phyloP scores from a whole-genome alignment of 2,113 vertebrate genomes.

The Agapornis roseicollis region DNA sequence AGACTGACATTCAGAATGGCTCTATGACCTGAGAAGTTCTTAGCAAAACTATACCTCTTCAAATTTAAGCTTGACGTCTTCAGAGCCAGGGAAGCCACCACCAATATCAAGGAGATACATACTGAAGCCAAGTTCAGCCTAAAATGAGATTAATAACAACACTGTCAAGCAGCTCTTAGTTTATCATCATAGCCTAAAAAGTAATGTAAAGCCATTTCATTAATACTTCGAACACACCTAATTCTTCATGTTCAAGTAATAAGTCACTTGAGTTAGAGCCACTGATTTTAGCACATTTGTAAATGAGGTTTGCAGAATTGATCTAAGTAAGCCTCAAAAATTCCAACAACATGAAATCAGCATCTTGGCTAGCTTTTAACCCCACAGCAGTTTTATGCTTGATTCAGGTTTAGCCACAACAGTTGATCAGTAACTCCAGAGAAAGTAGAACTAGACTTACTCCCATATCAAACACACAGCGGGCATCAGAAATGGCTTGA shows the following conservation, averaged over 20 bases:
- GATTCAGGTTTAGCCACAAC: background rate
- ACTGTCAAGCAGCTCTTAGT: background rate
- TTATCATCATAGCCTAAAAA: background rate
- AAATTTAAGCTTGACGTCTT: constrained; percentile 92
- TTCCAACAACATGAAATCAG: background rate
- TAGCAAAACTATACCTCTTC: constrained; percentile 84
- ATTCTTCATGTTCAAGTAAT: background rate
- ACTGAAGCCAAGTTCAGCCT: constrained; percentile 89
- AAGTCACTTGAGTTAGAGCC: background rate
- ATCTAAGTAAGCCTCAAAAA: background rate
- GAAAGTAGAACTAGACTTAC: constrained; percentile 74
- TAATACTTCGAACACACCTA: background rate
- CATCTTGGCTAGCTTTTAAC: background rate
- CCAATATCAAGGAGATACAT: constrained; percentile 96
- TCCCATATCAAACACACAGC: constrained; percentile 94
- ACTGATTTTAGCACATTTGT: background rate
- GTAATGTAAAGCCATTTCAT: fast-evolving
- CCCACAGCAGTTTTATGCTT: fast-evolving
- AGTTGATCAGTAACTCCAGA: background rate
- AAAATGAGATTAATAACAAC: background rate
- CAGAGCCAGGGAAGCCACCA: constrained; percentile 96
- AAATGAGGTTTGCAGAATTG: background rate
- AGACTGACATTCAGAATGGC: background rate
- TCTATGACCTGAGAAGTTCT: background rate
- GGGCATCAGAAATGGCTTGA: constrained; percentile 92